Base-by-base conservation (phyloP, 2,888 invertebrate species). In the Apodemia zela region DNA sequence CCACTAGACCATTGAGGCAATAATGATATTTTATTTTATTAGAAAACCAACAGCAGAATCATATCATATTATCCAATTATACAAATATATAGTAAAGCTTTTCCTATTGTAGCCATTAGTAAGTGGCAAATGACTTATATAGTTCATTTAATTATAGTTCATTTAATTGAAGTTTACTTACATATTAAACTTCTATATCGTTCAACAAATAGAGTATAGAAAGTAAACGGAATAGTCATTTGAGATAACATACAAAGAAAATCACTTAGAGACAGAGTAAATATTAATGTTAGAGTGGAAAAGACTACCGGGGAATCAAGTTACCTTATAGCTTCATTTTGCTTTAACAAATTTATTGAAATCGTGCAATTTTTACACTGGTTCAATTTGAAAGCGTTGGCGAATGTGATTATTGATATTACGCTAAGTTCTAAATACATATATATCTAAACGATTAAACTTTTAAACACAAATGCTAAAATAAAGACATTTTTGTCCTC, bases 291-390 rank as follows among this genome's bases (percentile, higher is more conserved):
- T 68, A 66, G 72, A 66, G 68, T 64, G 66, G 68, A 67, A 69
- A 67, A 74, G 78, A 82, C 85, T 83, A 81, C 85, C 77, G 82
- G 79, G 79, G 77, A 75, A 75, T 78, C 73, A 73, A 75, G 79
- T 81, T 79, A 79, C 78, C 75, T 82, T 84, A 87, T 82, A 78
- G 81, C 85, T 89, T 85, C 84, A 87, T 89, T 87, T 83, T 69
- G 78, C 78, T 82, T 80, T 75, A 79, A 86, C 85, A 84, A 87
- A 86, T 85, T 86, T 88, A 89, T 88, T 83, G 85, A 85, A 84
- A 80, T 86, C 87, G 88, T 88, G 87, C 81, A 63, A 71, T 68
- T 70, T 73, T 70, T 69, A 73, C 73, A 72, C 73, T 73, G 73
- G 74, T 76, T 75, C 71, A 82, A 84, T 75, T 75, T 68, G 75